phyloP scores from a whole-genome alignment of 1,140 invertebrate species.

The Drosophila ironensis region DNA sequence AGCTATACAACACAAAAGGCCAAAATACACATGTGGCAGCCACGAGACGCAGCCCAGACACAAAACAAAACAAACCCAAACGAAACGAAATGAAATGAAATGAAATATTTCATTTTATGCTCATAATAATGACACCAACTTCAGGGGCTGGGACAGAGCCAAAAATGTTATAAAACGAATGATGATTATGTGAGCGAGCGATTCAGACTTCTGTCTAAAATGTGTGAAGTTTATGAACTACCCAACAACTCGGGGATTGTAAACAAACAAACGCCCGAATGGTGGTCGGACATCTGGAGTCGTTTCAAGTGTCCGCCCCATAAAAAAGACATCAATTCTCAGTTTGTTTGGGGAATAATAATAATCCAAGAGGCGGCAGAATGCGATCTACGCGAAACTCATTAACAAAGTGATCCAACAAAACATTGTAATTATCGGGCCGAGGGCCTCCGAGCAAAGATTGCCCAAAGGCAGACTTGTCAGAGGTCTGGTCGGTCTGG shows the following conservation, averaged over 20 bases:
- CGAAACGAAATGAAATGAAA: slow-evolving; percentile 64
- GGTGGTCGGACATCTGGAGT: slow-evolving; percentile 30
- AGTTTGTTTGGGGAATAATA: slow-evolving; percentile 65
- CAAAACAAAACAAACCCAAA: not conserved
- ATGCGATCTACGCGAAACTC: slow-evolving; percentile 61
- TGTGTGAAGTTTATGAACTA: slow-evolving; percentile 78
- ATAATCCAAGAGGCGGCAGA: slow-evolving; percentile 38
- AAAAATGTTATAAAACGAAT: slow-evolving; percentile 73
- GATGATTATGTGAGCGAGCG: slow-evolving; percentile 57
- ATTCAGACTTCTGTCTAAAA: slow-evolving; percentile 47
- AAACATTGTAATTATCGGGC: slow-evolving; percentile 72
- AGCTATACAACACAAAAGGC: slow-evolving; percentile 41
- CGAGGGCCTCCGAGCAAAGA: not conserved
- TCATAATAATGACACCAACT: slow-evolving; percentile 78
- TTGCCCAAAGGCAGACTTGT: slow-evolving; percentile 6
- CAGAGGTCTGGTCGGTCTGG: not conserved
- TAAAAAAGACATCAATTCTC: slow-evolving; percentile 77
- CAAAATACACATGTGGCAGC: slow-evolving; percentile 39
- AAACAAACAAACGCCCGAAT: slow-evolving; percentile 23
- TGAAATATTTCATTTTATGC: slow-evolving; percentile 78
- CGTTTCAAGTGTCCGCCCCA: slow-evolving; percentile 73
- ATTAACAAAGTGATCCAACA: slow-evolving; percentile 80
- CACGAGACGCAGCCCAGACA: slow-evolving; percentile 27
- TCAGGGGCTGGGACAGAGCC: slow-evolving; percentile 43
- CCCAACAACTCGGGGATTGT: slow-evolving; percentile 46